phyloP scores from a whole-genome alignment of 2,113 vertebrate genomes.

The Zosterops borbonicus region DNA sequence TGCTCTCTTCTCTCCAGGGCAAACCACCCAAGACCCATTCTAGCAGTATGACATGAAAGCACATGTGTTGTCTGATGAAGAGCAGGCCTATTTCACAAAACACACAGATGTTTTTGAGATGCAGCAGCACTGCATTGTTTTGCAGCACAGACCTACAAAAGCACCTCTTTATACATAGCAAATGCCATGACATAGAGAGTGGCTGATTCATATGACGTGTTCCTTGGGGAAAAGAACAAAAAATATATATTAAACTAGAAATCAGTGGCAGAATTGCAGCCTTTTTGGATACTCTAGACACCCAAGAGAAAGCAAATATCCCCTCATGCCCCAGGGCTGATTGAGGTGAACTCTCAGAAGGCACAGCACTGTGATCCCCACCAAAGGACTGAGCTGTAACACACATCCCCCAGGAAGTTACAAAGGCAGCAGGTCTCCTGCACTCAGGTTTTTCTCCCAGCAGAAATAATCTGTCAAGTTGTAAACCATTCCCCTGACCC shows the following conservation, averaged over 20 bases:
- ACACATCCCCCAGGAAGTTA: neutral
- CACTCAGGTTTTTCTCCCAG: neutral
- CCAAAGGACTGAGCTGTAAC: neutral
- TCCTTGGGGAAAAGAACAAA: neutral
- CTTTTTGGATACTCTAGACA: neutral
- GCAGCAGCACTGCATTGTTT: neutral
- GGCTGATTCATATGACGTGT: neutral
- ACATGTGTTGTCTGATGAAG: neutral
- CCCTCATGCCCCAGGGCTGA: neutral
- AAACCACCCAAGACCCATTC: neutral
- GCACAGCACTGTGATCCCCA: rapidly evolving
- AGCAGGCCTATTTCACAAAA: neutral
- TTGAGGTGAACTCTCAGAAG: neutral
- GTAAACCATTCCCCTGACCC: neutral
- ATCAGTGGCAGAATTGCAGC: neutral
- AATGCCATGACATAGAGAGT: neutral
- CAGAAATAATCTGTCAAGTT: neutral
- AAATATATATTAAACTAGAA: neutral
- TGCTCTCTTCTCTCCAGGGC: neutral
- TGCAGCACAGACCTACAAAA: neutral
- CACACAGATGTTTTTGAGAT: neutral
- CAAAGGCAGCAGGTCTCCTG: neutral
- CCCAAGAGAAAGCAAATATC: neutral
- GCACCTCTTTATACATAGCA: neutral
- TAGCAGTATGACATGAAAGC: neutral